Percentiles rank a stretch among this genome's conserved stretches.
phyloP scores from a whole-genome alignment of 2,888 invertebrate species.

The Tenthredo amoena region DNA sequence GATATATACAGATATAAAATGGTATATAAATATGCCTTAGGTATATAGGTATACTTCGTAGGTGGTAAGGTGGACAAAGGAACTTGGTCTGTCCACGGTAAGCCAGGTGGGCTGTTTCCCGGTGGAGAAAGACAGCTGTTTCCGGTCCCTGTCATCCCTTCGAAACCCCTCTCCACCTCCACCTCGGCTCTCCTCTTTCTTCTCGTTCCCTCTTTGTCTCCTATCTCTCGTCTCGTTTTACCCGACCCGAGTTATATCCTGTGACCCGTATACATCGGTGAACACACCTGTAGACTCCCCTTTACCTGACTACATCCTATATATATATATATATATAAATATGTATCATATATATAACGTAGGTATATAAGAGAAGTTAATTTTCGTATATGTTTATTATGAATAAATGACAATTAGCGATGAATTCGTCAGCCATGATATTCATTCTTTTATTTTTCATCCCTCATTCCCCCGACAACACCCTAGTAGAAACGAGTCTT shows the following conservation, averaged over 20 bases:
- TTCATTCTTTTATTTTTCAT: not conserved
- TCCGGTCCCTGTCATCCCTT: slow-evolving; percentile 52
- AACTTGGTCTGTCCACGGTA: slow-evolving; percentile 39
- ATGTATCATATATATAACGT: no score
- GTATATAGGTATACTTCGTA: slow-evolving; percentile 14
- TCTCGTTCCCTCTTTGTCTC: slow-evolving; percentile 29
- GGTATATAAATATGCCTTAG: not conserved
- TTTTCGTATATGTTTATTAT: no score
- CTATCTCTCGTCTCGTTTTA: slow-evolving; percentile 23
- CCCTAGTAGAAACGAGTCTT: slow-evolving; percentile 8
- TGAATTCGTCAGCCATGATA: not conserved
- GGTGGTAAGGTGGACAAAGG: slow-evolving; percentile 50
- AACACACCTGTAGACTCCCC: slow-evolving; percentile 5
- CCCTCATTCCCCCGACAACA: not conserved
- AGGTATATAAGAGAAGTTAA: not conserved
- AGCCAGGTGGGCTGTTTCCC: slow-evolving; percentile 53
- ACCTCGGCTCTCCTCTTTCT: slow-evolving; percentile 4
- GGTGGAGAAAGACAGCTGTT: slow-evolving; percentile 51
- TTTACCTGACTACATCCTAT: not conserved
- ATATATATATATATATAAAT: no score
- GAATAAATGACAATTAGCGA: not conserved
- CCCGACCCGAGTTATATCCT: slow-evolving; percentile 4
- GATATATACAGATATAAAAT: not conserved
- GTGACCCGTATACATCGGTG: not conserved
- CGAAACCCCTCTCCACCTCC: slow-evolving; percentile 26